Base-by-base conservation (phyloP, 2,888 invertebrate species). In the Blastobasis lacticolella region DNA sequence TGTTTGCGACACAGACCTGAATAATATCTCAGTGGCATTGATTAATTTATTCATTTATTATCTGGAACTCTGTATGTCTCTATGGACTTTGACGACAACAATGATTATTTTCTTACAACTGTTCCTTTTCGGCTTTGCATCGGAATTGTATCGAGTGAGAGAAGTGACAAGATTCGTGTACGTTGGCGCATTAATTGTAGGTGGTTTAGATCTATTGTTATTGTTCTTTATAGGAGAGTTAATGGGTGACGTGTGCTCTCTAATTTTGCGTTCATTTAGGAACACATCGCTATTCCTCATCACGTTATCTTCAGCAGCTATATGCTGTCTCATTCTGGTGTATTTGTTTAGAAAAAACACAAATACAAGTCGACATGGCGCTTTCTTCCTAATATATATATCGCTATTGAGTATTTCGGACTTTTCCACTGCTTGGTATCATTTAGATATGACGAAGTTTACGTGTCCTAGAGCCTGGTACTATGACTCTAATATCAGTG, bases 61-160 rank as follows among this genome's bases (percentile, higher is more conserved):
- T 37, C 10, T 52, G 6, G 57, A n/a, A 44, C 37, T 66, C 5
- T 10, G 57, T 4, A 49, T 61, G 37, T 54, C 60, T 0, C 55
- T 62, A 1, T 55, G 54, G 6, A 58, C 64, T 5, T 54, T 58
- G 0, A 56, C 55, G 45, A 40, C 62, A 6, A 49, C 62, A 6
- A 57, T 60, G 58, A 53, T 66, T 5, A 49, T 61, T 10, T 67
- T 63, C 53, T 47, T 68, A 48, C 64, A 58, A 48, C 45, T 68
- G n/a, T 64, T 67, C 23, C 36, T 67, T 6, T 62, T 64, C 4
- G 50, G 48, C 41, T 58, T 61, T 44, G 58, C 57, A 4, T 61
- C 60, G 46, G 51, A 57, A 38, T 51, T 66, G 5, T 67, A 67
- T 37, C 58, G 8, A 48, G 53, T 57, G 45, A 59, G 50, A 44